Evolutionary conservation across 2,113 vertebrate species (phyloP).

Genomic region (Callospermophilus lateralis): DNA sequence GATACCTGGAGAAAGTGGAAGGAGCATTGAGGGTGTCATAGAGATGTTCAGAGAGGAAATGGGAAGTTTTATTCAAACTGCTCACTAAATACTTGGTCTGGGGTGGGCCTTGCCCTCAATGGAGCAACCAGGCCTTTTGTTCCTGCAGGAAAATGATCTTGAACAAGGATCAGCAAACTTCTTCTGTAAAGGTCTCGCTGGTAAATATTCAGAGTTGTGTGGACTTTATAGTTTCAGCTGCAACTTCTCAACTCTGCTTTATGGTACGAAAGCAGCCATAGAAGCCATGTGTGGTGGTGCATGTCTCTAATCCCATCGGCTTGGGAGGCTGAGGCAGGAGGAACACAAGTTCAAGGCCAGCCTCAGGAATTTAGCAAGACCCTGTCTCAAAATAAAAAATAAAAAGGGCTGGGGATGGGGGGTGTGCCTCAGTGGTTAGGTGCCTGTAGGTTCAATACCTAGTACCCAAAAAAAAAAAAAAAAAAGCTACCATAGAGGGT

Average conservation of each 20-base stretch:
- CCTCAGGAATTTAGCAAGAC: background rate
- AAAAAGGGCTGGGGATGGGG: background rate
- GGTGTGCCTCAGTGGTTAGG: background rate
- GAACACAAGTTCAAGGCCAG: background rate
- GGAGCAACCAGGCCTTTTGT: background rate
- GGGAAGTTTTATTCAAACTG: background rate
- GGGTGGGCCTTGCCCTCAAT: accelerated
- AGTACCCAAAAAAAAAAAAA: background rate
- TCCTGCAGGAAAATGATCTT: background rate
- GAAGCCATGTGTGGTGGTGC: background rate
- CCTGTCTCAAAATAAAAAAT: background rate
- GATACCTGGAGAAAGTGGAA: background rate
- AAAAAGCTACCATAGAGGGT: too few species aligned
- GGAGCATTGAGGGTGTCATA: background rate
- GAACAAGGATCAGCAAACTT: background rate
- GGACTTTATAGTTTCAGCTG: background rate
- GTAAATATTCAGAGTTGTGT: background rate
- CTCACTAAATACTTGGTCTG: background rate
- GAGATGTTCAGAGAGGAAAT: background rate
- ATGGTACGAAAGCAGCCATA: background rate
- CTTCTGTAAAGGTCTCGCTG: background rate
- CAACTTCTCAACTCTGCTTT: background rate
- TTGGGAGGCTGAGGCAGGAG: background rate
- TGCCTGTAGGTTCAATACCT: background rate
- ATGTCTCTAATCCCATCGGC: background rate